Conservation (phyloP, 35 echinoderm and acorn worm genomes). For the Apostichopus japonicus region DNA sequence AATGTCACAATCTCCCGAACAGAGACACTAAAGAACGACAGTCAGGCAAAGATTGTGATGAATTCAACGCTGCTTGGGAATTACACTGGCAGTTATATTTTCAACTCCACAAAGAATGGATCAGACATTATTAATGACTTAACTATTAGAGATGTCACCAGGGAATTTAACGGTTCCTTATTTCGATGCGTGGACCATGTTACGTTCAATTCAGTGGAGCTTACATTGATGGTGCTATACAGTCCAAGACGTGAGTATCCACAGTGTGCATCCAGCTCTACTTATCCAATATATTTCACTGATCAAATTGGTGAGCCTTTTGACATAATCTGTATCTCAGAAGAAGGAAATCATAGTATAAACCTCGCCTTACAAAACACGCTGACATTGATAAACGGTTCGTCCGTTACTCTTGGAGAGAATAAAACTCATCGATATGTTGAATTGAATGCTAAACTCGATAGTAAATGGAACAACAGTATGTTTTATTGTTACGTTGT, state of each 20-base stretch:
- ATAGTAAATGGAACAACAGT: background rate
- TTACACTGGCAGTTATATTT: too few species aligned
- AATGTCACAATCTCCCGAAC: too few species aligned
- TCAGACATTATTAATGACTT: too few species aligned
- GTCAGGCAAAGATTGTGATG: too few species aligned
- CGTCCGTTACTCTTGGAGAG: background rate
- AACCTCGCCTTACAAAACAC: background rate
- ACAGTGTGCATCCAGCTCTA: background rate
- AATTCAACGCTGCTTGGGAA: too few species aligned
- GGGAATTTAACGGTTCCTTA: background rate
- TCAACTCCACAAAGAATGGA: too few species aligned
- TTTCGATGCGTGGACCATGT: background rate
- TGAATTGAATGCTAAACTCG: background rate
- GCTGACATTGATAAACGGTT: background rate
- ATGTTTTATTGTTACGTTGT: background rate
- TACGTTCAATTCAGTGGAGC: background rate
- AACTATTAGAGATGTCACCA: too few species aligned
- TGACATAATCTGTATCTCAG: background rate
- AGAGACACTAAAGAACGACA: background rate
- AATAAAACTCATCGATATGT: background rate
- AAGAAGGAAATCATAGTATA: background rate
- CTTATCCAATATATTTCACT: background rate
- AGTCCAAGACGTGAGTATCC: background rate
- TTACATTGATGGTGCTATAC: background rate
- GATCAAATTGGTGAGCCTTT: background rate